phyloP scores from a whole-genome alignment of 2,888 invertebrate species.

The Temnothorax unifasciatus region DNA sequence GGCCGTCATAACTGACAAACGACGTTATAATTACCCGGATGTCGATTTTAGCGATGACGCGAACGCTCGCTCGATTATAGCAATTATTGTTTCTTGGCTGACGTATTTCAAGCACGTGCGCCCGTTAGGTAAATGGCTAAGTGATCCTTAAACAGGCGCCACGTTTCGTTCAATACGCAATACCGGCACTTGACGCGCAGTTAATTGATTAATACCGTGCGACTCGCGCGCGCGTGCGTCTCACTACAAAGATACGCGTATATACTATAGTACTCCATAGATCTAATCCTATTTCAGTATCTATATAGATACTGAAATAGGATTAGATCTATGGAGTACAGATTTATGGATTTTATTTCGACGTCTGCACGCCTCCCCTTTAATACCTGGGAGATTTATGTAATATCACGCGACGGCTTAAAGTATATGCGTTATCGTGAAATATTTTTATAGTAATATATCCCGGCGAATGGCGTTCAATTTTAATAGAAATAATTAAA shows the following conservation, averaged over 20 bases:
- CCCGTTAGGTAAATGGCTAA: constrained; percentile 10
- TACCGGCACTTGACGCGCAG: constrained; percentile 26
- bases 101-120: constrained; percentile 36
- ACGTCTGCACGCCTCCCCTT: neutral
- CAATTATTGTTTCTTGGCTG: constrained; percentile 51
- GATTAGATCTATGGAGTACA: constrained; percentile 2
- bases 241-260: neutral
- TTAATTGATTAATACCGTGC: constrained; percentile 49
- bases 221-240: neutral
- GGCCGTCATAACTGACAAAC: constrained; percentile 63
- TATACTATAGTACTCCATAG: neutral
- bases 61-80: constrained; percentile 33
- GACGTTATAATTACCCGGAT: constrained; percentile 35
- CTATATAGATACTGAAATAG: neutral
- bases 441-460: constrained; percentile 31
- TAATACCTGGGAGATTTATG: constrained; percentile 40
- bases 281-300: neutral
- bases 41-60: constrained; percentile 42
- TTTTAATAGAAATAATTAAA: constrained; percentile 51
- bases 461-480: neutral
- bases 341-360: constrained; percentile 49
- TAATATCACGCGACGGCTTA: constrained; percentile 45
- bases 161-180: constrained; percentile 34
- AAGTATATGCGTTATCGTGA: constrained; percentile 23
- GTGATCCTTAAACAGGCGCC: constrained; percentile 37